Conservation (phyloP, 2,888 invertebrate species). For the Teinopalpus imperialis region DNA sequence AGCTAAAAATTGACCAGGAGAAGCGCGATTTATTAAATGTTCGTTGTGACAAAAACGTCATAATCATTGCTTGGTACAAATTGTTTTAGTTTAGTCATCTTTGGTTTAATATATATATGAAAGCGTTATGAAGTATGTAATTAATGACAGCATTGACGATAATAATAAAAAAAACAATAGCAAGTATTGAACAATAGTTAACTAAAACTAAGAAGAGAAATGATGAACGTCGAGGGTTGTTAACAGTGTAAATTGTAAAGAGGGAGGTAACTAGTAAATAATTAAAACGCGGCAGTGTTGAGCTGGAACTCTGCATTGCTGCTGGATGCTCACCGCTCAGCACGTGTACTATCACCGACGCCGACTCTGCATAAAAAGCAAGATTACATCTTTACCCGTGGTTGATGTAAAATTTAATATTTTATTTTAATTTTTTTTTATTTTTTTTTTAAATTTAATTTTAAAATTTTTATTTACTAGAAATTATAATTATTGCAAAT, state of each 20-base stretch:
- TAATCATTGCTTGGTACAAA: not conserved
- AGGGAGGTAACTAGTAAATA: conserved; percentile 55
- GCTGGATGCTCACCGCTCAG: conserved; percentile 88
- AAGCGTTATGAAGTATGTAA: conserved; percentile 13
- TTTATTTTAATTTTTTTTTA: too few relatives aligned
- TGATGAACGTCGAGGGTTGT: conserved; percentile 34
- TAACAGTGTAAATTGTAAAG: conserved; percentile 50
- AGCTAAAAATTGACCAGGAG: not conserved
- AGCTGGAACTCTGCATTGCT: conserved; percentile 83
- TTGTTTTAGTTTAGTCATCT: conserved; percentile 24
- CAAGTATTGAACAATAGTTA: conserved; percentile 18
- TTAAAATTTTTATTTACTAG: too few relatives aligned
- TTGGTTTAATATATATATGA: not conserved
- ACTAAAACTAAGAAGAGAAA: conserved; percentile 21
- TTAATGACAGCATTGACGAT: conserved; percentile 9
- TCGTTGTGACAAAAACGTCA: not conserved
- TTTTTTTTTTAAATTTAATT: too few relatives aligned
- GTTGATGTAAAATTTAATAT: too few relatives aligned
- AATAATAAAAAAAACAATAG: conserved; percentile 14
- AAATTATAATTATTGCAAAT: too few relatives aligned
- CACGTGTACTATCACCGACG: conserved; percentile 91
- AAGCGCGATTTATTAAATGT: not conserved
- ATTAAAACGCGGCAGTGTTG: conserved; percentile 57
- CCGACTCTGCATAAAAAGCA: conserved; percentile 84
- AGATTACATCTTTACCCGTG: too few relatives aligned